Base-by-base conservation (phyloP, 2,797 vertebrate species). In the Craterocephalus amniculus region DNA sequence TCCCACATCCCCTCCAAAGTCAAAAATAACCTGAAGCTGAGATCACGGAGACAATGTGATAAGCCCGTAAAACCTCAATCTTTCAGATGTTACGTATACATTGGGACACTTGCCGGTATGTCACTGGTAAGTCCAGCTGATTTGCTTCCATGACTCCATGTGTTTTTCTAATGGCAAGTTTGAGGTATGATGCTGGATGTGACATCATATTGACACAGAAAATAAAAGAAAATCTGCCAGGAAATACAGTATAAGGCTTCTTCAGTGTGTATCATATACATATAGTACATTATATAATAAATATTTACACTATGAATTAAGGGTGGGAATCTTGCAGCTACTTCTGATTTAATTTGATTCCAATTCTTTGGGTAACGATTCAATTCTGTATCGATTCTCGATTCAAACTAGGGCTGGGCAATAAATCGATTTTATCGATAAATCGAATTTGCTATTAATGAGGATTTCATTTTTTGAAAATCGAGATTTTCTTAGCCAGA, bases 11-110 rank as follows among this genome's bases (percentile, higher is more conserved):
- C 14, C 24, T 24, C 38, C 26, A 54, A 82, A 51, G 56, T 57
- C 35, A 36, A 45, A 26, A 27, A 59, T 16, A 11, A 34, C 48
- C 74, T 54, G 38, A 67, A 73, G 72, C 70, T 56, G 58, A 79
- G 76, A 69, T 67, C 56, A 24, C 34, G 55, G 6, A 70, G 71
- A 83, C 62, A 79, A 72, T 43, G 70, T 63, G 36, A 59, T 51
- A 65, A 45, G 22, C 70, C 79, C 58, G 83, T 56, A 54, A 80
- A 69, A 72, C 78, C 66, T 78, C 69, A 76, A 81, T 86, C 70
- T 78, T 83, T 87, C 72, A 80, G 14, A 18, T 40, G 14, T 4
- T 16, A 4, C 18, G 38, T 6, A 18, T 40, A 40, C 38, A 13
- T 40, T 49, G 2, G 36, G 27, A 57, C 38, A 62, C 63, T 63